phyloP scores from a whole-genome alignment of 2,113 vertebrate genomes.

The Dinomys branickii region DNA sequence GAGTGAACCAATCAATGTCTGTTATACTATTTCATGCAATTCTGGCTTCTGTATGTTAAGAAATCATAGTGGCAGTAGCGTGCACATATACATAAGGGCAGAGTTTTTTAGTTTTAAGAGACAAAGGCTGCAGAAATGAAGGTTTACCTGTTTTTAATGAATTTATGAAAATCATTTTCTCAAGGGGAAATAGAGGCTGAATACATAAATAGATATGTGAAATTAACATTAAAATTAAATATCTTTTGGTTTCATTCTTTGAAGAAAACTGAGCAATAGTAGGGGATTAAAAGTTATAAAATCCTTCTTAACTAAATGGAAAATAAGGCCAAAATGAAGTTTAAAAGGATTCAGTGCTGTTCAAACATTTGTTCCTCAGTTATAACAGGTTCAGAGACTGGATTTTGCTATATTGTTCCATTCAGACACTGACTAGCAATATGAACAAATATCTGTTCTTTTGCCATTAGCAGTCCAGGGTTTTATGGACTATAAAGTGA shows the following conservation, averaged over 20 bases:
- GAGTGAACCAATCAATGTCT: neutral
- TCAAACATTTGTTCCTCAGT: neutral
- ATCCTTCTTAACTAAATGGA: neutral
- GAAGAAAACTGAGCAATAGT: neutral
- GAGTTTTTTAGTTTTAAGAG: neutral
- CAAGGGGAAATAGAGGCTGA: neutral
- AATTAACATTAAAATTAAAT: neutral
- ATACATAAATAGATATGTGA: neutral
- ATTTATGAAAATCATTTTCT: neutral
- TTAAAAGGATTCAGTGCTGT: neutral
- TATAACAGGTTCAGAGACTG: neutral
- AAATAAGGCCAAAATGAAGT: neutral
- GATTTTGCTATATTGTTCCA: neutral
- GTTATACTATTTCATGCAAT: neutral
- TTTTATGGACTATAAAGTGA: neutral
- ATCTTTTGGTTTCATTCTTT: neutral
- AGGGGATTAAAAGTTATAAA: constrained; percentile 9
- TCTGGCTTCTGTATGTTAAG: neutral
- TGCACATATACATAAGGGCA: neutral
- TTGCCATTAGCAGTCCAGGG: neutral
- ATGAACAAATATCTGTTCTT: neutral
- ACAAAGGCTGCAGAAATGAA: neutral
- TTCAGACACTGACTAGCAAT: neutral
- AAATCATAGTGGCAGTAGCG: neutral
- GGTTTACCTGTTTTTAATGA: neutral